Evolutionary conservation across 2,113 vertebrate genomes (phyloP).

Genomic region (Amia ocellicauda): DNA sequence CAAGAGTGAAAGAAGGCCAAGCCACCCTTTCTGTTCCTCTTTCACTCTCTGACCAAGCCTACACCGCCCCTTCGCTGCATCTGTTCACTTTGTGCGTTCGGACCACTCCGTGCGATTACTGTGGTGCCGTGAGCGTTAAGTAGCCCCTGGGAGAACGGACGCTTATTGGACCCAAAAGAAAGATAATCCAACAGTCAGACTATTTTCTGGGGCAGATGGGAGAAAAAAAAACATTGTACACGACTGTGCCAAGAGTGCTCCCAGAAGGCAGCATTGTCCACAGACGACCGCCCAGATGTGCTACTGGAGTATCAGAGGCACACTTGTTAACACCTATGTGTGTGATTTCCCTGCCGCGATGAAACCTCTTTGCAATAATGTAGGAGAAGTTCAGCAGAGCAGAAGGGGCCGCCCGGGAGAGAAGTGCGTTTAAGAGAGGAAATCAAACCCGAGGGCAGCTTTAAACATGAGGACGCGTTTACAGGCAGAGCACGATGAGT

Average conservation of each 20-base stretch:
- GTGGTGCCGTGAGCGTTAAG: background rate
- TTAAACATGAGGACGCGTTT: no score
- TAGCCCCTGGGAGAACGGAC: background rate
- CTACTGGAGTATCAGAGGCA: no score
- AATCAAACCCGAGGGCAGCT: no score
- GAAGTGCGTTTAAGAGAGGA: no score
- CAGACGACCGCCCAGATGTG: slow-evolving; percentile 6
- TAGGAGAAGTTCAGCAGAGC: no score
- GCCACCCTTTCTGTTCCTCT: background rate
- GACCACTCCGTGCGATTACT: background rate
- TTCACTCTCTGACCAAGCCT: background rate
- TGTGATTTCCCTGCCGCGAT: background rate
- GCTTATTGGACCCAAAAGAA: background rate
- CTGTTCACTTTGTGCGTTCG: background rate
- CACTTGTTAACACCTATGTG: slow-evolving; percentile 14
- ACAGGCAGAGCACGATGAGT: no score
- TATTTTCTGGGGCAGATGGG: background rate
- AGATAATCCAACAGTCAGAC: background rate
- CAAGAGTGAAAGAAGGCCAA: background rate
- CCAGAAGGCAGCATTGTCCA: background rate
- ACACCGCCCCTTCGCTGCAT: background rate
- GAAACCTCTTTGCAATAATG: background rate
- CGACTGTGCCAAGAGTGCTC: background rate
- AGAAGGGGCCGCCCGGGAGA: no score
- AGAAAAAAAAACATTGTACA: background rate